phyloP scores from a whole-genome alignment of 2,797 vertebrate genomes.

The Takifugu rubripes region DNA sequence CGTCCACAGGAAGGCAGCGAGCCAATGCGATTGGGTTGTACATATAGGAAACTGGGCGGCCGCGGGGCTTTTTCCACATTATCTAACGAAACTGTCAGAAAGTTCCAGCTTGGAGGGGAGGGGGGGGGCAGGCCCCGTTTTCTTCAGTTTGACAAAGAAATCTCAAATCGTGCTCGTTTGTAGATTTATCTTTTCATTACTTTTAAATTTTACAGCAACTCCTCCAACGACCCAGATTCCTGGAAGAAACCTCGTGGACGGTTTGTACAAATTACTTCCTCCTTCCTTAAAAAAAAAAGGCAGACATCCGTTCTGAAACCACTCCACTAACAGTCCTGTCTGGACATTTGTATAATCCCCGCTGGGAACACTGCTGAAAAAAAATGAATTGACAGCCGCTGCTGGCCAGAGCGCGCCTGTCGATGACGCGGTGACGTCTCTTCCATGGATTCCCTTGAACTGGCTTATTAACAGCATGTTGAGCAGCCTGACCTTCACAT shows the following conservation, averaged over 20 bases:
- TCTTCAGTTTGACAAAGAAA: slow-evolving; percentile 17
- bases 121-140: slow-evolving; percentile 5
- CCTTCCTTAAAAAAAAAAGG: background rate
- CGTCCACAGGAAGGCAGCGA: slow-evolving; percentile 55
- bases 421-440: slow-evolving; percentile 55
- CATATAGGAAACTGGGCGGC: slow-evolving; percentile 66
- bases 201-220: background rate
- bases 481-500: slow-evolving; percentile 46
- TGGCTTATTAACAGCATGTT: slow-evolving; percentile 33
- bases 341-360: background rate
- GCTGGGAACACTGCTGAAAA: slow-evolving; percentile 22
- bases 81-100: slow-evolving; percentile 63
- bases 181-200: background rate
- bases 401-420: slow-evolving; percentile 38
- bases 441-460: slow-evolving; percentile 35
- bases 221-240: too few relatives aligned
- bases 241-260: too few relatives aligned
- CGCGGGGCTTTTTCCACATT: slow-evolving; percentile 79
- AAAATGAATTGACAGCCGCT: slow-evolving; percentile 46
- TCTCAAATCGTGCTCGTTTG: slow-evolving; percentile 3
- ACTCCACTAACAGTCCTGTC: background rate
- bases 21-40: slow-evolving; percentile 70
- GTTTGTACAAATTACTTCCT: background rate
- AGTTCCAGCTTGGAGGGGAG: slow-evolving; percentile 30
- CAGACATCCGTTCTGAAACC: background rate